These are phyloP conservation scores for Sylvicola cinctus DNA, from an alignment of 2,888 invertebrate genomes.

Conservation along the genomic window DNA sequence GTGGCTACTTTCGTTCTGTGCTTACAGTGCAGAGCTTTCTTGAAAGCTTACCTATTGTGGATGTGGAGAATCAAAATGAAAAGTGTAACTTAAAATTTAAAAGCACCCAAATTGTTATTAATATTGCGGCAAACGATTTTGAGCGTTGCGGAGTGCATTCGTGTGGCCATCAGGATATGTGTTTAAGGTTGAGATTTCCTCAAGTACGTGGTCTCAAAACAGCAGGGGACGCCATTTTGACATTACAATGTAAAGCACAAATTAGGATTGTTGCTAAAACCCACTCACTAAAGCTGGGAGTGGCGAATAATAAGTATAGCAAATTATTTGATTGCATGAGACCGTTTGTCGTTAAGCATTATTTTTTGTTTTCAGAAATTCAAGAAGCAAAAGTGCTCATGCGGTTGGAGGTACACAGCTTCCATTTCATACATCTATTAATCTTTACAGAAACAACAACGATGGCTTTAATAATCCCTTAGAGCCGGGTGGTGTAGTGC, in stretches of 20 bases:
- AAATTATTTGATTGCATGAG: not conserved
- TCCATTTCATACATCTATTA: constrained; percentile 30
- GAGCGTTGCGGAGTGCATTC: constrained; percentile 29
- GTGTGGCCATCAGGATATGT: constrained; percentile 28
- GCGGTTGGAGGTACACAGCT: constrained; percentile 33
- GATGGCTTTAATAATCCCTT: constrained; percentile 30
- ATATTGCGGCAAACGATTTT: constrained; percentile 28
- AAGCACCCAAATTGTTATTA: constrained; percentile 20
- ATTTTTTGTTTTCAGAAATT: constrained; percentile 13
- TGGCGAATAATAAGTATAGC: constrained; percentile 23
- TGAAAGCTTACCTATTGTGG: constrained; percentile 20
- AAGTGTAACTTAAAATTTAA: constrained; percentile 17
- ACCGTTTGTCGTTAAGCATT: not conserved
- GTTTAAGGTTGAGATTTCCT: constrained; percentile 32
- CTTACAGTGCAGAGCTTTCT: constrained; percentile 22
- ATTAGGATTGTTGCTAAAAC: constrained; percentile 30
- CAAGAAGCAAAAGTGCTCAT: constrained; percentile 21
- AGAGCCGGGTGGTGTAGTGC: constrained; percentile 29
- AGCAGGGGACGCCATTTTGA: constrained; percentile 29
- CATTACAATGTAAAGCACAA: constrained; percentile 32
- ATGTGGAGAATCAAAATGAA: constrained; percentile 17
- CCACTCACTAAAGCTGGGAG: constrained; percentile 24
- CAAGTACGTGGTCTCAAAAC: constrained; percentile 30
- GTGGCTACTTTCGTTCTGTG: constrained; percentile 22
- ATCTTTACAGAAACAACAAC: constrained; percentile 21